phyloP scores from a whole-genome alignment of 2,888 invertebrate species.

The Stenolophus ochropezus region DNA sequence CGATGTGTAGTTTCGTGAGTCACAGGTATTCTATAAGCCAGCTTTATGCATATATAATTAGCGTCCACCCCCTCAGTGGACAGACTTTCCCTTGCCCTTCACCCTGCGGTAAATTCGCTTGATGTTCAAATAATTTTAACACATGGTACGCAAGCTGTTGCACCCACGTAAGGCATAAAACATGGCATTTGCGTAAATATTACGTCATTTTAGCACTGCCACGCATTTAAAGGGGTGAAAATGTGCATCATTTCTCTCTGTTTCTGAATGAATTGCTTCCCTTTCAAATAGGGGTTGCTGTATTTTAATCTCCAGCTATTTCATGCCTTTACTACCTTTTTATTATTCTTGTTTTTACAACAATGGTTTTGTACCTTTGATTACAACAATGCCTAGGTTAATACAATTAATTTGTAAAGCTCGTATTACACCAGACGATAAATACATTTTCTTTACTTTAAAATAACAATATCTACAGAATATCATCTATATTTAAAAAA shows the following conservation, averaged over 20 bases:
- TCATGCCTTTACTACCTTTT: not conserved
- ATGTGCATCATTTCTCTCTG: conserved; percentile 30
- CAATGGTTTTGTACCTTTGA: not conserved
- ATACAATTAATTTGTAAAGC: too few relatives aligned
- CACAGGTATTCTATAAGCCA: conserved; percentile 53
- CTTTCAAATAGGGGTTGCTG: not conserved
- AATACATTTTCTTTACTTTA: too few relatives aligned
- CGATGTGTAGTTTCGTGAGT: conserved; percentile 52
- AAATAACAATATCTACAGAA: too few relatives aligned
- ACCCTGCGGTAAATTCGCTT: conserved; percentile 32
- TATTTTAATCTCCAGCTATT: not conserved
- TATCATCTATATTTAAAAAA: too few relatives aligned
- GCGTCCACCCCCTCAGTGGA: conserved; percentile 46
- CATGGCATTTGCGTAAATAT: conserved; percentile 42
- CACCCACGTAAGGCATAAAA: conserved; percentile 30
- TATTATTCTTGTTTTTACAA: not conserved
- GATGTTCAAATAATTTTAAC: conserved; percentile 53
- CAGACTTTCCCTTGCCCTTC: not conserved
- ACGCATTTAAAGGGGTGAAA: conserved; percentile 44
- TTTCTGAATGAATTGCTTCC: conserved; percentile 34
- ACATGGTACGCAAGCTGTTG: conserved; percentile 48
- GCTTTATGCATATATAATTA: conserved; percentile 58
- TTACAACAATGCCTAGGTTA: not conserved
- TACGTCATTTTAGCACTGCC: conserved; percentile 38
- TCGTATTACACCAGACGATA: too few relatives aligned